Percentiles rank a stretch among this genome's conserved stretches.
Evolutionary conservation across 2,888 invertebrate genomes (phyloP).

Genomic region (Diarsia dahlii): DNA sequence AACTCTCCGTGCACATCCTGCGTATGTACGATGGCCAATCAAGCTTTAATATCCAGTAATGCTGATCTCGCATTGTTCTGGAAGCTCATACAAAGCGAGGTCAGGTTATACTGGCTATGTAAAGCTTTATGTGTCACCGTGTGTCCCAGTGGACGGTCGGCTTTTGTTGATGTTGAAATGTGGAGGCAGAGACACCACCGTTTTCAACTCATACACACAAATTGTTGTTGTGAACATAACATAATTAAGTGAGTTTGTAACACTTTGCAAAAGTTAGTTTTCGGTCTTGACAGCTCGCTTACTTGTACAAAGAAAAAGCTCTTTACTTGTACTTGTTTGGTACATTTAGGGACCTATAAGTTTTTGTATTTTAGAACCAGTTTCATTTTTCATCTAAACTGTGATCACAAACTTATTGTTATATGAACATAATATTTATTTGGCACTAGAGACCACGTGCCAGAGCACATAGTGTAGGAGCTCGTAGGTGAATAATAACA

Average conservation of each 20-base stretch:
- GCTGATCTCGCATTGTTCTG: too few species aligned
- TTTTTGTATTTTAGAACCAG: not conserved
- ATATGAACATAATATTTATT: not conserved
- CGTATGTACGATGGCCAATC: too few species aligned
- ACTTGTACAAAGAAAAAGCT: not conserved
- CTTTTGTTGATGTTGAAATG: not conserved
- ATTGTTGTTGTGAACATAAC: not conserved
- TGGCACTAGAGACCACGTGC: not conserved
- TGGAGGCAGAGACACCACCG: not conserved
- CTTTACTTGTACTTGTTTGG: not conserved
- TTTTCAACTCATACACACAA: slow-evolving; percentile 6
- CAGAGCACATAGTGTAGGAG: not conserved
- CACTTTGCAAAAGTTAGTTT: slow-evolving; percentile 15
- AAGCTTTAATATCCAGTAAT: too few species aligned
- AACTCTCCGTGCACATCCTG: not conserved
- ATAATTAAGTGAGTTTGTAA: slow-evolving; percentile 6
- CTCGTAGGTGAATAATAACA: not conserved
- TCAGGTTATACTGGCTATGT: too few species aligned
- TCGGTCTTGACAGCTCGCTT: not conserved
- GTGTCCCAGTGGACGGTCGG: not conserved
- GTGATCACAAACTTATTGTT: not conserved
- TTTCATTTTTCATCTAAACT: not conserved
- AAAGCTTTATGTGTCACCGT: too few species aligned
- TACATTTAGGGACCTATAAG: not conserved
- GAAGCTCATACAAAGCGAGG: too few species aligned